These are phyloP conservation scores for Cichladusa arquata DNA, from an alignment of 2,113 vertebrate genomes.

Conservation along the genomic window DNA sequence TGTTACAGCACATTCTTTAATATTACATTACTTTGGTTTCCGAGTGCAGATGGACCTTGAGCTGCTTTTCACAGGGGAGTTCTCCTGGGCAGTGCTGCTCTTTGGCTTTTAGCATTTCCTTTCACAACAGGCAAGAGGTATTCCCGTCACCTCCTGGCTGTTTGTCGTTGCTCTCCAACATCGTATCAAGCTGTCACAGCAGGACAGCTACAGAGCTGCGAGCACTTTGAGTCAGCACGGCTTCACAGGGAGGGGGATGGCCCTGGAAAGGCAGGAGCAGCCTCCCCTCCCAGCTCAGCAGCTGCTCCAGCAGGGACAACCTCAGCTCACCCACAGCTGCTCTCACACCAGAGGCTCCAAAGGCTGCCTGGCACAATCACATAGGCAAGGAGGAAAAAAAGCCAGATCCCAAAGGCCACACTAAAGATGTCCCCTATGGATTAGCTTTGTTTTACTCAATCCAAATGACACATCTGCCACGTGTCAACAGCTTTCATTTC, in stretches of 20 bases:
- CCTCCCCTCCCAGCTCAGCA: background rate
- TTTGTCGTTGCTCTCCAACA: background rate
- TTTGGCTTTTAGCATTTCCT: background rate
- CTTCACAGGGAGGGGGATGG: background rate
- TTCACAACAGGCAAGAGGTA: background rate
- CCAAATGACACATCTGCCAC: slow-evolving; percentile 17
- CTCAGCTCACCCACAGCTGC: background rate
- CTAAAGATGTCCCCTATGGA: background rate
- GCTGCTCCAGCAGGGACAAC: background rate
- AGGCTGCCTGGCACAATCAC: accelerated
- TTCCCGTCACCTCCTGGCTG: slow-evolving; percentile 8
- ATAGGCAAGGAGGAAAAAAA: background rate
- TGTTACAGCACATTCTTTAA: background rate
- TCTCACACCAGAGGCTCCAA: background rate
- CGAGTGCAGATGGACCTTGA: background rate
- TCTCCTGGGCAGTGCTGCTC: background rate
- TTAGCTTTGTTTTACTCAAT: background rate
- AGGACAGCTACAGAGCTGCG: background rate
- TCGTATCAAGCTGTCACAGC: background rate
- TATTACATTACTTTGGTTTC: background rate
- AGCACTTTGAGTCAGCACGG: background rate
- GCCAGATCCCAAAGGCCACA: background rate
- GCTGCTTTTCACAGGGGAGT: background rate
- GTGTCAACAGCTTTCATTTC: background rate
- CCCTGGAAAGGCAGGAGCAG: background rate